A percentile compares a stretch with the other conserved stretches of the same genome.
phyloP scores from a whole-genome alignment of 2,888 invertebrate species.

The Agriotes lineatus region DNA sequence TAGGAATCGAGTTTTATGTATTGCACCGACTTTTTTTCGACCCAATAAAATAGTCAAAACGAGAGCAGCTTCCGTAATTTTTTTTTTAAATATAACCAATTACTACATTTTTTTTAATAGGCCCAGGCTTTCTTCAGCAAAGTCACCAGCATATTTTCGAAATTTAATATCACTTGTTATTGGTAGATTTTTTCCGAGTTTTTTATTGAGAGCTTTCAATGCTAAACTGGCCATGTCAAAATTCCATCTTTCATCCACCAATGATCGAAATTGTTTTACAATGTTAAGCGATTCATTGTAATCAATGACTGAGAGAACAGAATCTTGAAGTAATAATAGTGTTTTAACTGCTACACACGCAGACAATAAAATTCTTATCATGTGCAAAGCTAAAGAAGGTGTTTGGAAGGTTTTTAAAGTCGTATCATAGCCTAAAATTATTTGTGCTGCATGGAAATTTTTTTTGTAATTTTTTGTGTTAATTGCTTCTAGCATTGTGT shows the following conservation, averaged over 20 bases:
- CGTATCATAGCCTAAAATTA: too few species aligned
- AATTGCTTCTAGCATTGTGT: constrained; percentile 5
- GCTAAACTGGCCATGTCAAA: constrained; percentile 47
- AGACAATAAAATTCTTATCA: too few species aligned
- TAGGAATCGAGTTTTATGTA: too few species aligned
- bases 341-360: too few species aligned
- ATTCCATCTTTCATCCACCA: too few species aligned
- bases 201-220: constrained; percentile 50
- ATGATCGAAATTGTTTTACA: constrained; percentile 43
- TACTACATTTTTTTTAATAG: constrained; percentile 35
- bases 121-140: too few species aligned
- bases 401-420: too few species aligned
- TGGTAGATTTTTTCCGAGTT: constrained; percentile 47
- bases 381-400: too few species aligned
- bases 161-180: constrained; percentile 49
- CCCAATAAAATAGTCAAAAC: constrained; percentile 50
- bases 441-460: constrained; percentile 29
- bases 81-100: constrained; percentile 45
- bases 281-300: constrained; percentile 30
- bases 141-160: constrained; percentile 44
- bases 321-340: constrained; percentile 43
- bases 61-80: constrained; percentile 47
- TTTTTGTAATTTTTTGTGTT: constrained; percentile 29
- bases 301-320: constrained; percentile 42
- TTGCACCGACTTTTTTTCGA: constrained; percentile 52